Evolutionary conservation across 37 sponge, comb jelly and placozoan species (phyloP), one percentile per base, ranked within the genome.

Genomic region (Theonella swinhoei): DNA sequence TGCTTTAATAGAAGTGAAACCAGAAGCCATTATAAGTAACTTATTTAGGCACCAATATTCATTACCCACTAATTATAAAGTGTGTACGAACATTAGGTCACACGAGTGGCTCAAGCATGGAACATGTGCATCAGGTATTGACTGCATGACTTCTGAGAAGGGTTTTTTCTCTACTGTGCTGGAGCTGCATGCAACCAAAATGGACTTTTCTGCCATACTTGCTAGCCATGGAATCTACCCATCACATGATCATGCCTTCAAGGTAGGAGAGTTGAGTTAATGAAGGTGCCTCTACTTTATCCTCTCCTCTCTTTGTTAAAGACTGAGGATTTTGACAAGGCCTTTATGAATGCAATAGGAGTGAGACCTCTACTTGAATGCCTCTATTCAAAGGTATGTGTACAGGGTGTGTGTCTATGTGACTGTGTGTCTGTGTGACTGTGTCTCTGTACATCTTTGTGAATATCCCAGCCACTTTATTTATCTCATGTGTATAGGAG

Each of bases 51-150:
- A n/a, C n/a, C n/a, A n/a, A n/a, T n/a, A n/a, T n/a, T n/a, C 54
- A 47, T 7, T 14, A 14, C 11, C 54, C 54, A 47, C 54, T 25
- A 28, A 47, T 59, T 29, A 4, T 1, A 23, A 54, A 7, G 14
- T 7, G n/a, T 35, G 22, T 35, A 22, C 4, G 70, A 30, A 29
- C 68, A 66, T 29, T 41, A 81, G 82, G 82, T 14, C 43, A 54
- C 82, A 81, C 9, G 82, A 81, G 72, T 81, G 72, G 62, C 32
- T 36, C 20, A 70, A 70, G 29, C 82, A 81, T 42, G 82, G 82
- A n/a, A 68, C 62, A 0, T 81, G 82, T 70, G 60, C 62, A 31
- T 32, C 62, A 2, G 77, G 62, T 4, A 47, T 76, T 31, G 41
- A 31, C 26, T 23, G 62, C 32, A 54, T 76, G 77, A 59, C 29